These are phyloP conservation scores for Epinephelus cyanopodus DNA, from an alignment of 2,113 vertebrate species.

Conservation along the genomic window DNA sequence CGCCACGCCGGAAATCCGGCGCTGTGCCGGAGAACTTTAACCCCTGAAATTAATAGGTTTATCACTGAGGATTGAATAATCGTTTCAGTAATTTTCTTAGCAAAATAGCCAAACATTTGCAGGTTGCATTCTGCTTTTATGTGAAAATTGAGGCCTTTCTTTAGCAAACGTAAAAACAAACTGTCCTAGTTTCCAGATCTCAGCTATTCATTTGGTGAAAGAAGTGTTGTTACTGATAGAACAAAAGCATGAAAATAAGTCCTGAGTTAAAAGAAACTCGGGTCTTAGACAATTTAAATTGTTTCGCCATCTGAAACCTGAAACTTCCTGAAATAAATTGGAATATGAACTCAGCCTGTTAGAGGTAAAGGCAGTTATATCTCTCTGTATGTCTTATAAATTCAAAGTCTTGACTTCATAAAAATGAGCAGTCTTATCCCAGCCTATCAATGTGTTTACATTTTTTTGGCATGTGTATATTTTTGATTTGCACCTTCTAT, in stretches of 20 bases:
- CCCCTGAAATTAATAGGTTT: no score
- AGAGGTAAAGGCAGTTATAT: neutral
- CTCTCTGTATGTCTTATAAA: neutral
- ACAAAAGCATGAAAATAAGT: no score
- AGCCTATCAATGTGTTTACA: neutral
- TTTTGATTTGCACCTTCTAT: neutral
- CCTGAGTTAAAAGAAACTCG: neutral
- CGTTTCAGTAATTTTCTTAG: no score
- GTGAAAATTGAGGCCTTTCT: no score
- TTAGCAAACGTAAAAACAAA: no score
- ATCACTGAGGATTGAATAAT: no score
- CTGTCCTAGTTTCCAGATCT: no score
- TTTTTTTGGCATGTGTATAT: neutral
- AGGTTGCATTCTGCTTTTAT: no score
- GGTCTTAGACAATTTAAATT: neutral
- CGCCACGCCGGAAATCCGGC: no score
- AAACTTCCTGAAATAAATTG: neutral
- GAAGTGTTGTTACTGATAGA: neutral
- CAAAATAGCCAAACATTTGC: no score
- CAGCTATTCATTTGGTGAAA: neutral
- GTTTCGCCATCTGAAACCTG: neutral
- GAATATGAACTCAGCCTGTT: neutral
- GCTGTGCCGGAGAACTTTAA: no score
- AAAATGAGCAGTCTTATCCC: neutral
- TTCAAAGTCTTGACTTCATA: neutral